phyloP scores from a whole-genome alignment of 2,113 vertebrate genomes.

The Upupa epops region DNA sequence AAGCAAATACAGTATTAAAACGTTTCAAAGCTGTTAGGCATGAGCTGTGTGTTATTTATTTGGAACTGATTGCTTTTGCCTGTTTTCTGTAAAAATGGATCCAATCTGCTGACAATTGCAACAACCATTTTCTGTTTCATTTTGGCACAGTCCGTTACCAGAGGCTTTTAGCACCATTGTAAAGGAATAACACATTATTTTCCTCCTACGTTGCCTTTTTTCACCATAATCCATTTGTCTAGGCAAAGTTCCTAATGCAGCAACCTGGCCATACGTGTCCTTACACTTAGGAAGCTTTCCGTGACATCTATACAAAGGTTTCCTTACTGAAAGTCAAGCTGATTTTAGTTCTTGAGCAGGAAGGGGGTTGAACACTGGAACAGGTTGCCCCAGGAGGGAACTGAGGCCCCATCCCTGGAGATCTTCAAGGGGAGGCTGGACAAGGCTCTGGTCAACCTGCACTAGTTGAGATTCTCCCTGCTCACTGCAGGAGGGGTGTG shows the following conservation, averaged over 20 bases:
- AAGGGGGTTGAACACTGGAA: no score
- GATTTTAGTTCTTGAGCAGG: neutral
- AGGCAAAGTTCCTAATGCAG: neutral
- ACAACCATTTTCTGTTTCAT: conserved; percentile 16
- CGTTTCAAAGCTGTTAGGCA: neutral
- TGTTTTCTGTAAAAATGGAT: conserved; percentile 24
- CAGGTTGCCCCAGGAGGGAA: no score
- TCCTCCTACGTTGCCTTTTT: neutral
- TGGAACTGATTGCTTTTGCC: conserved; percentile 12
- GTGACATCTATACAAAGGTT: neutral
- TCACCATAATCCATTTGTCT: neutral
- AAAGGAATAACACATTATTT: neutral
- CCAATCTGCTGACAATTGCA: conserved; percentile 3
- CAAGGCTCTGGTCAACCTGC: no score
- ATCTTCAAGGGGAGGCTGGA: no score
- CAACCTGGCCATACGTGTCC: neutral
- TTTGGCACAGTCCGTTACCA: neutral
- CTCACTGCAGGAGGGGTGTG: no score
- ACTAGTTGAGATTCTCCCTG: no score
- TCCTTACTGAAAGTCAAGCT: neutral
- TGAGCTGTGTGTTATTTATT: neutral
- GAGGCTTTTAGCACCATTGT: conserved; percentile 11
- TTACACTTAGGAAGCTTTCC: neutral
- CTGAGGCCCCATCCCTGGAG: no score
- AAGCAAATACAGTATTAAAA: neutral